Conservation (phyloP, 2,888 invertebrate species). For the Scaptomyza reducta region DNA sequence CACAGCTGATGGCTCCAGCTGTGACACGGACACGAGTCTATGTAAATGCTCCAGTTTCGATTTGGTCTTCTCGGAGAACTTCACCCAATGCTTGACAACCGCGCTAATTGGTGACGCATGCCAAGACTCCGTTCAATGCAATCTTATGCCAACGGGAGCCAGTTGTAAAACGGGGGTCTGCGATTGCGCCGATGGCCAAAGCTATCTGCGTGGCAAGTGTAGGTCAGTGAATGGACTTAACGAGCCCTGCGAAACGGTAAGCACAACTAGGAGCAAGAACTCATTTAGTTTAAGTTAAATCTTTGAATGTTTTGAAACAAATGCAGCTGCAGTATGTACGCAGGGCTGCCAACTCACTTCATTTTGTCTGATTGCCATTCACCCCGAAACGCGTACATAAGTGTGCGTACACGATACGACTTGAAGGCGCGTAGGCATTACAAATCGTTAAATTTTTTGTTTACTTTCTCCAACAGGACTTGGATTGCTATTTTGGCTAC, state of each 20-base stretch:
- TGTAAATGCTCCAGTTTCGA: slow-evolving; percentile 80
- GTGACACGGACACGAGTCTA: slow-evolving; percentile 65
- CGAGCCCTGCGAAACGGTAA: slow-evolving; percentile 80
- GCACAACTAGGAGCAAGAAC: background rate
- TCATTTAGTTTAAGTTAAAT: too few relatives aligned
- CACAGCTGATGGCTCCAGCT: slow-evolving; percentile 78
- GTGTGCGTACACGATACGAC: background rate
- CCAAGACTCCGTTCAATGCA: slow-evolving; percentile 83
- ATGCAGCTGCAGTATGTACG: too few relatives aligned
- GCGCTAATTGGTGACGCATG: slow-evolving; percentile 83
- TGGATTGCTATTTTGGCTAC: slow-evolving; percentile 83
- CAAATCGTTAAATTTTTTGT: background rate
- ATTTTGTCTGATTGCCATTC: background rate
- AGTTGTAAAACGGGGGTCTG: slow-evolving; percentile 84
- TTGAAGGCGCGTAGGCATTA: background rate
- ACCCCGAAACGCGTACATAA: background rate
- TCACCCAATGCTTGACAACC: slow-evolving; percentile 82
- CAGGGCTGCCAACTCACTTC: background rate
- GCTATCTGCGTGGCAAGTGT: slow-evolving; percentile 83
- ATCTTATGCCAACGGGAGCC: slow-evolving; percentile 85
- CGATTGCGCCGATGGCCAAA: slow-evolving; percentile 83
- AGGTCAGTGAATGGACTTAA: slow-evolving; percentile 80
- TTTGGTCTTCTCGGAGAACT: slow-evolving; percentile 80
- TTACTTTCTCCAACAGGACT: slow-evolving; percentile 57
- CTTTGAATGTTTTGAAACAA: too few relatives aligned